Evolutionary conservation across 2,797 vertebrate species (phyloP).

Genomic region (Protosalanx chinensis): DNA sequence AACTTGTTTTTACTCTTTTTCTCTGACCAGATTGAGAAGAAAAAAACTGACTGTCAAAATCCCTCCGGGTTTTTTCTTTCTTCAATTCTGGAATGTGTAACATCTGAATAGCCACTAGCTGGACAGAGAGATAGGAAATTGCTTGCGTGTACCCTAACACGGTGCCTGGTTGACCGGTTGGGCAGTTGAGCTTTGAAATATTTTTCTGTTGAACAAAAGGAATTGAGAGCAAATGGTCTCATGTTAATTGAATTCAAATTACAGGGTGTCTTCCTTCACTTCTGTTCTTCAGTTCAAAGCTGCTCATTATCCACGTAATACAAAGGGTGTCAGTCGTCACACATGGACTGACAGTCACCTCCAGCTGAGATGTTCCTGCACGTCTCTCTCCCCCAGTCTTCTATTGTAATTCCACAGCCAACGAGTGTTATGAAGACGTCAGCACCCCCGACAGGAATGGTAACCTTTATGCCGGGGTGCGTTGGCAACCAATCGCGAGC

Average conservation of each 20-base stretch:
- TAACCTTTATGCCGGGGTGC: conserved; percentile 6
- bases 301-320: not conserved
- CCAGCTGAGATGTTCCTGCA: not conserved
- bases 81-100: not conserved
- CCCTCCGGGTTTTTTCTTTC: not conserved
- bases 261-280: not conserved
- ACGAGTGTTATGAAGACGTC: not conserved
- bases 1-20: not conserved
- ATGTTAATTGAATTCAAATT: not conserved
- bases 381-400: not conserved
- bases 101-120: conserved; percentile 1
- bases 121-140: conserved; percentile 2
- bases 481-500: conserved; percentile 17
- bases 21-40: not conserved
- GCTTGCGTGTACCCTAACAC: conserved; percentile 14
- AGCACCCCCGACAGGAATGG: conserved; percentile 24
- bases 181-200: conserved; percentile 10
- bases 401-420: not conserved
- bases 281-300: not conserved
- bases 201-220: not conserved
- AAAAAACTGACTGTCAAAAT: not conserved
- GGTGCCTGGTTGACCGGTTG: conserved; percentile 15
- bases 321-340: not conserved
- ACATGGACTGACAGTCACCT: not conserved
- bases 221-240: not conserved